Percentiles rank a stretch among this genome's conserved stretches.
phyloP scores from a whole-genome alignment of 2,113 vertebrate genomes.

The Ciconia boyciana region DNA sequence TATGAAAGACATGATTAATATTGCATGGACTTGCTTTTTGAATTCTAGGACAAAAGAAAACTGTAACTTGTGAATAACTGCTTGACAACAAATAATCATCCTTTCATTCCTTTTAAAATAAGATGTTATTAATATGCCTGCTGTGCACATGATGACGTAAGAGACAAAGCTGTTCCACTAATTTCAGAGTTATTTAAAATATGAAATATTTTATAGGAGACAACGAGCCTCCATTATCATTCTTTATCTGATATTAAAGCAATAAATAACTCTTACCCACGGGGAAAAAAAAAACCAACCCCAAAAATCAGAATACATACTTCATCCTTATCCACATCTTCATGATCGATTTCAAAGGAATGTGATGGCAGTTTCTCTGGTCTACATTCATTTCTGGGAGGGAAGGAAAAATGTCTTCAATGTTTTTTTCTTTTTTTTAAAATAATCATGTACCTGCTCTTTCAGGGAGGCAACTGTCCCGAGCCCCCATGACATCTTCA shows the following conservation, averaged over 20 bases:
- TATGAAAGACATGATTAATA: constrained; percentile 34
- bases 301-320: constrained; percentile 66
- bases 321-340: constrained; percentile 97
- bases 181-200: neutral
- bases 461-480: neutral
- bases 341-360: constrained; percentile 97
- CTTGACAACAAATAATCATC: neutral
- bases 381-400: constrained; percentile 83
- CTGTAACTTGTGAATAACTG: neutral
- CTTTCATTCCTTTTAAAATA: neutral
- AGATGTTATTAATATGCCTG: neutral
- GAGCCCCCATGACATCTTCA: neutral
- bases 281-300: neutral
- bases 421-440: neutral
- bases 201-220: neutral
- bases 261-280: neutral
- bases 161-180: neutral
- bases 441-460: neutral
- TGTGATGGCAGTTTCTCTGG: constrained; percentile 93
- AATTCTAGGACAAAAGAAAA: neutral
- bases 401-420: neutral
- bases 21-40: neutral
- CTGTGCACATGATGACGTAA: neutral
- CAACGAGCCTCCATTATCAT: neutral
- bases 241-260: neutral